Base-by-base conservation (phyloP, 2,888 invertebrate genomes). In the Octodonta nipae region DNA sequence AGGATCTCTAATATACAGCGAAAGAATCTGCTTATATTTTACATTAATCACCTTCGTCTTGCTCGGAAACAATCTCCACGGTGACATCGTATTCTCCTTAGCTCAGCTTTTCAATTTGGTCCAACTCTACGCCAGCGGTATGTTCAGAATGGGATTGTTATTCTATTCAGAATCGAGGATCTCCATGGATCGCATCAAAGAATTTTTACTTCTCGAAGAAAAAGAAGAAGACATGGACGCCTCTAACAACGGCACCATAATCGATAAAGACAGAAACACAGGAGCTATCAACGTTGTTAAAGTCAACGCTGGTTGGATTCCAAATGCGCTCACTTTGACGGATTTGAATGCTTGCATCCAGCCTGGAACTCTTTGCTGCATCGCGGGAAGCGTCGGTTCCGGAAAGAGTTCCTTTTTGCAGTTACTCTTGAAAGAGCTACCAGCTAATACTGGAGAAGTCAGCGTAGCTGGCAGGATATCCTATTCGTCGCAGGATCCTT, bases 401-500 rank as follows among this genome's bases (percentile, higher is more conserved):
- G 79, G 79, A 44, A 79, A 87, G 68, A 72, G 71, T 35, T 74
- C 77, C 1, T 54, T 80, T 4, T 60, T 80, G 14, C 76, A 79
- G 55, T 61, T 79, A 37, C 64, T 87, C 11, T 63, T 87, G 34
- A 75, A 75, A 13, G 87, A 88, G 60, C 56, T 86, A 12, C 69
- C 72, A 1, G 60, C 73, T 5, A 58, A 62, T 2, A 57, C 63
- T 12, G 86, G 87, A 0, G 65, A 64, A 1, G 49, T 84, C 26
- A 55, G 66, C 2, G 56, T 81, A 8, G 66, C 66, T 2, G 85
- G 85, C 5, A 61, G 57, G 2, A 47, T 78, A 7, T 66, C 76
- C 0, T 87, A 81, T 54, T 78, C 80, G 2, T 73, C 81, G 30
- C 85, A 86, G 61, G 80, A 84, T 46, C 76, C 87, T 0, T 88